Conservation (phyloP, 2,888 invertebrate species). For the Amblyjoppa proteus region DNA sequence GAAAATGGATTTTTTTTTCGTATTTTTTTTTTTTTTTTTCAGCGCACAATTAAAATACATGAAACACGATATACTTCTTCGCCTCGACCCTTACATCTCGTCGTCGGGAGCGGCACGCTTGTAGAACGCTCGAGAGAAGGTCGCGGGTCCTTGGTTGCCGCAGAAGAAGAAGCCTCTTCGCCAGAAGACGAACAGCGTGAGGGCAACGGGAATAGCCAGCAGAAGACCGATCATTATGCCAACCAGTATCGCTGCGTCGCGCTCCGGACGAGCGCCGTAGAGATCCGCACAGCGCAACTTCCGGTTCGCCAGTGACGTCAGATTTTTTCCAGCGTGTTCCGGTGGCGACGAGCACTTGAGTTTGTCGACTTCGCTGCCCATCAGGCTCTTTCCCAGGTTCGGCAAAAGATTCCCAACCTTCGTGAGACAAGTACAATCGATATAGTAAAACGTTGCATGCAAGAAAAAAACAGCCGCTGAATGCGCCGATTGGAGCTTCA, state of each 20-base stretch:
- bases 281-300: constrained; percentile 90
- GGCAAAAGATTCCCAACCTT: constrained; percentile 79
- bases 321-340: constrained; percentile 87
- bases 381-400: constrained; percentile 71
- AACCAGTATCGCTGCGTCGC: constrained; percentile 89
- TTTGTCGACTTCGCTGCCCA: constrained; percentile 70
- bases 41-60: background rate
- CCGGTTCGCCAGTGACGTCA: constrained; percentile 87
- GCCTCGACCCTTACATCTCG: constrained; percentile 78
- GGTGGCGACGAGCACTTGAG: constrained; percentile 89
- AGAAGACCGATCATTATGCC: constrained; percentile 90
- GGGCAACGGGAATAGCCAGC: constrained; percentile 89
- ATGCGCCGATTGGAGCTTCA: background rate
- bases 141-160: constrained; percentile 87
- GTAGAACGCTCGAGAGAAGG: constrained; percentile 90
- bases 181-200: constrained; percentile 88
- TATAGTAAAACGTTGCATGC: constrained; percentile 64
- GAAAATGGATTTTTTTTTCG: background rate
- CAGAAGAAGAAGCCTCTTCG: constrained; percentile 89
- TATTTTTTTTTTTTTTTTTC: background rate
- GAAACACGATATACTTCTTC: background rate
- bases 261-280: constrained; percentile 88
- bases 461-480: constrained; percentile 3
- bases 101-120: constrained; percentile 88
- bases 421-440: background rate